Evolutionary conservation across 2,113 vertebrate genomes (phyloP).

Genomic region (Salvelinus namaycush): DNA sequence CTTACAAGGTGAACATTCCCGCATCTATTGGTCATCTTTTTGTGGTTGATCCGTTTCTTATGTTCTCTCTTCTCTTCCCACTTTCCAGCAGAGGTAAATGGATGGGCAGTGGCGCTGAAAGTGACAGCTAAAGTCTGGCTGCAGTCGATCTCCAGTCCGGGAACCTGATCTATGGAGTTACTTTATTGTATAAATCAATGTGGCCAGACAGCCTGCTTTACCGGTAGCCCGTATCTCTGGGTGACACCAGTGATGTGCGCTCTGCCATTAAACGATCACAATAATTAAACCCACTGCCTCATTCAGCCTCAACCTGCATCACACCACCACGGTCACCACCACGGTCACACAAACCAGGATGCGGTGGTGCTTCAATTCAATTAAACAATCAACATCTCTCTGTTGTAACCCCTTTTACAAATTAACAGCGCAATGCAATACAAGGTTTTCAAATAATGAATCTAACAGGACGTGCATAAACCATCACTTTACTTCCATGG

Average conservation of each 20-base stretch:
- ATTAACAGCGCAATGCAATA: neutral
- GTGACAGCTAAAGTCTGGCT: constrained; percentile 33
- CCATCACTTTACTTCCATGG: neutral
- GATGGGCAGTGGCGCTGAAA: constrained; percentile 28
- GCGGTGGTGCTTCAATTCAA: neutral
- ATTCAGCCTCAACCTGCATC: neutral
- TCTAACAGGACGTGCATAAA: neutral
- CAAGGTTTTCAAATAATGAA: too few species aligned
- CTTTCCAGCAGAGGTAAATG: constrained; percentile 7
- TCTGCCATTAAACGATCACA: constrained; percentile 8
- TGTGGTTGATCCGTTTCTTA: constrained; percentile 2
- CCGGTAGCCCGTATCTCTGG: constrained; percentile 14
- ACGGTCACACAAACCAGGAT: too few species aligned
- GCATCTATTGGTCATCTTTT: neutral
- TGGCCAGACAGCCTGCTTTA: constrained; percentile 23
- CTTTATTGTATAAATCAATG: constrained; percentile 36
- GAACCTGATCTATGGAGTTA: constrained; percentile 34
- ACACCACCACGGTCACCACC: too few species aligned
- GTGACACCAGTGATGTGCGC: constrained; percentile 6
- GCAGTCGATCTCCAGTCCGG: constrained; percentile 31
- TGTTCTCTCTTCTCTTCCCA: neutral
- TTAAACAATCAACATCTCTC: neutral
- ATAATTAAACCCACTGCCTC: constrained; percentile 8
- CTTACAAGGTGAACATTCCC: neutral
- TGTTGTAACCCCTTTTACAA: neutral